Conservation (phyloP, 2,113 vertebrate genomes). For the Sinocyclocheilus maitianheensis region DNA sequence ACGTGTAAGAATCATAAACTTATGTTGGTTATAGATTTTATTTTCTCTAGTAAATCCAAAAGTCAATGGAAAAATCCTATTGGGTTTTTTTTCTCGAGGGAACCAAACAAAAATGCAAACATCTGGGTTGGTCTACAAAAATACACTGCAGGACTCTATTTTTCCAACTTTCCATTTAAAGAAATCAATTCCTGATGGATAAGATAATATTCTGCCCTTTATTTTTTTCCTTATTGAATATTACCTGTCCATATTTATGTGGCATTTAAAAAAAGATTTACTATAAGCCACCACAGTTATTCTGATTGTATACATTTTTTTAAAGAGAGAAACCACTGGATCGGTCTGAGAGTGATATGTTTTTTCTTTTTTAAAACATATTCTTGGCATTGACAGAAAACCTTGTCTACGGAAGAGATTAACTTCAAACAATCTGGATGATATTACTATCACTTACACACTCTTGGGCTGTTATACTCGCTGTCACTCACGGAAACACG, state of each 20-base stretch:
- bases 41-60: no score
- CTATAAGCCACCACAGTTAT: background rate
- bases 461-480: slow-evolving; percentile 58
- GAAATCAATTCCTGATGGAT: background rate
- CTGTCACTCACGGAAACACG: slow-evolving; percentile 42
- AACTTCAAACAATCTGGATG: slow-evolving; percentile 68
- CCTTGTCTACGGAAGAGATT: slow-evolving; percentile 64
- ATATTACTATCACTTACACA: slow-evolving; percentile 60
- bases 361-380: slow-evolving; percentile 61
- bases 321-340: slow-evolving; percentile 55
- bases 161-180: no score
- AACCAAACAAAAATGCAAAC: no score
- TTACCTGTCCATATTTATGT: background rate
- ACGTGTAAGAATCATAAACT: no score
- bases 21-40: no score
- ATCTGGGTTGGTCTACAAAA: no score
- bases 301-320: background rate
- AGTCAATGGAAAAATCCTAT: no score
- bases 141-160: no score
- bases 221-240: background rate
- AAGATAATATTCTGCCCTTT: background rate
- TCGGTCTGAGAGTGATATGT: slow-evolving; percentile 59
- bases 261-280: background rate
- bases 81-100: no score
- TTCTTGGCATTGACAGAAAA: slow-evolving; percentile 70